Percentiles rank a stretch among this genome's conserved stretches.
phyloP scores from a whole-genome alignment of 2,797 vertebrate species.

The Austrolebias charrua region DNA sequence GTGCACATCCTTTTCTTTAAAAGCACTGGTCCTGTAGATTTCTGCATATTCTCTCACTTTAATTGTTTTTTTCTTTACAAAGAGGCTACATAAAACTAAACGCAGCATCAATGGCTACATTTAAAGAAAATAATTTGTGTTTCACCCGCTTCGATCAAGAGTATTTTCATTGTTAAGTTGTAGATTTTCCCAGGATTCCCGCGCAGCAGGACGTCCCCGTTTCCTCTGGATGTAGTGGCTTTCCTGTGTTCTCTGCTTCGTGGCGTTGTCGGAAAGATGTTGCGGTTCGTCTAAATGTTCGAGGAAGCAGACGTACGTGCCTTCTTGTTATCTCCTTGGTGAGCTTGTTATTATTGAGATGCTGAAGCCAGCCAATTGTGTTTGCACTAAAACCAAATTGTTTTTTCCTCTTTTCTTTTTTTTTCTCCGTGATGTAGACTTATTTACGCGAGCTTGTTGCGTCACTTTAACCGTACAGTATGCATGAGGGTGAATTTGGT shows the following conservation, averaged over 20 bases:
- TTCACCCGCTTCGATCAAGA: constrained; percentile 44
- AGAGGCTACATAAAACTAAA: constrained; percentile 43
- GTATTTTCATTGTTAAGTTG: constrained; percentile 52
- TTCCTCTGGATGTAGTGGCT: constrained; percentile 82
- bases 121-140: constrained; percentile 44
- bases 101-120: constrained; percentile 47
- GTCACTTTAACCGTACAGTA: constrained; percentile 87
- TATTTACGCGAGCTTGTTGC: constrained; percentile 86
- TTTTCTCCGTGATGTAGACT: constrained; percentile 79
- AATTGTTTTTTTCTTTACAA: constrained; percentile 37
- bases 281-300: constrained; percentile 70
- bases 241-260: constrained; percentile 81
- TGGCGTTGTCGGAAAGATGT: constrained; percentile 84
- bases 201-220: constrained; percentile 68
- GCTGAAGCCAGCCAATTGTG: constrained; percentile 88
- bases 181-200: constrained; percentile 66
- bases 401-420: constrained; percentile 51
- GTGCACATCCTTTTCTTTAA: constrained; percentile 39
- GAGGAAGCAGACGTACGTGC: constrained; percentile 88
- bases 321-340: constrained; percentile 88
- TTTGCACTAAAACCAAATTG: constrained; percentile 89
- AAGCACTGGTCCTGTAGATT: constrained; percentile 39
- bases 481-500: constrained; percentile 86
- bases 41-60: constrained; percentile 58
- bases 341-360: constrained; percentile 87